A percentile compares a stretch with the other conserved stretches of the same genome.
Evolutionary conservation across 2,113 vertebrate species (phyloP).

Genomic region (Rhinopithecus roxellana): DNA sequence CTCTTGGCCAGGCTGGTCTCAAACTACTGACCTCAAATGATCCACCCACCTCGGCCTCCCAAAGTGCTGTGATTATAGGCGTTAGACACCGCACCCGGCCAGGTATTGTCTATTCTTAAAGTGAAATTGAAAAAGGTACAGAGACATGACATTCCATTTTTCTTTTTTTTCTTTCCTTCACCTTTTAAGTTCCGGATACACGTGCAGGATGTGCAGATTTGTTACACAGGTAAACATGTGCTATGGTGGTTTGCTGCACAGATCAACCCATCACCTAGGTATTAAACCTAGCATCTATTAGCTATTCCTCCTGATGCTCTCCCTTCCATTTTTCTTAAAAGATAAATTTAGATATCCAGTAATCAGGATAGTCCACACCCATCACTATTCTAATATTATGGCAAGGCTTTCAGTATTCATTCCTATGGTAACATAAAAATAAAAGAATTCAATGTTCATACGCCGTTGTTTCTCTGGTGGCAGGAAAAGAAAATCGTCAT

Average conservation of each 20-base stretch:
- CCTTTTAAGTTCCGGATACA: too few relatives aligned
- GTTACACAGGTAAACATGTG: too few relatives aligned
- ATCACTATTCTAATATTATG: background rate
- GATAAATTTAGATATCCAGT: background rate
- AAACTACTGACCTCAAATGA: too few relatives aligned
- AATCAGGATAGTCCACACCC: background rate
- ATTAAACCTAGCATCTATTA: too few relatives aligned
- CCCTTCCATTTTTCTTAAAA: conserved; percentile 16
- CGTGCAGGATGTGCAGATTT: too few relatives aligned
- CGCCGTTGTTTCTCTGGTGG: background rate
- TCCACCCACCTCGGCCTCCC: too few relatives aligned
- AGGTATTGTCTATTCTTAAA: background rate
- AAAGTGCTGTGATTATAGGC: too few relatives aligned
- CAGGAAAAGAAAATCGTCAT: conserved; percentile 24
- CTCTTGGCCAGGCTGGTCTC: too few relatives aligned
- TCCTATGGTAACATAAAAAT: conserved; percentile 15
- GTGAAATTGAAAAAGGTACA: background rate
- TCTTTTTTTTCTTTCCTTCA: background rate
- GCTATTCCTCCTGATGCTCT: too few relatives aligned
- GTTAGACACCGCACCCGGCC: too few relatives aligned
- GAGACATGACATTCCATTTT: background rate
- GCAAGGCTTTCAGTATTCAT: conserved; percentile 25
- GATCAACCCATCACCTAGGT: too few relatives aligned
- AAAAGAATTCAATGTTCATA: background rate
- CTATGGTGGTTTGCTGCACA: too few relatives aligned